Evolutionary conservation across 1,140 invertebrate genomes (phyloP).

Genomic region (Saccostrea echinata): DNA sequence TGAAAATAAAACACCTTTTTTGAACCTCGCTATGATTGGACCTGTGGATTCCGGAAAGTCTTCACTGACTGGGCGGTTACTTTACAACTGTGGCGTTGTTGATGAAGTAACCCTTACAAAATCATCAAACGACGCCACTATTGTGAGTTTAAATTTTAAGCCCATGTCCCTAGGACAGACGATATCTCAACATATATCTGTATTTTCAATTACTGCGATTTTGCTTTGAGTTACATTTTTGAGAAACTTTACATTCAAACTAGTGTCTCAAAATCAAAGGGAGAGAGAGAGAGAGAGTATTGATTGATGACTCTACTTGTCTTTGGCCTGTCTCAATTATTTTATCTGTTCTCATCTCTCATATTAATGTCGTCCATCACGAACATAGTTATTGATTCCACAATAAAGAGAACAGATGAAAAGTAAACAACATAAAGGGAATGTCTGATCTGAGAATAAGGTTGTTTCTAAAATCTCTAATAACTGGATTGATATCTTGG

Average conservation of each 20-base stretch:
- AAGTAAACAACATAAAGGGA: background rate
- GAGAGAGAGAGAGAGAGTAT: conserved; percentile 25
- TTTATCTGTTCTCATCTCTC: conserved; percentile 25
- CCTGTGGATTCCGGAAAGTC: conserved; percentile 22
- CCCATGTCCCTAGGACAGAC: too few relatives aligned
- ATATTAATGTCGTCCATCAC: conserved; percentile 31
- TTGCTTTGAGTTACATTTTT: too few relatives aligned
- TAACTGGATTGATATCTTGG: background rate
- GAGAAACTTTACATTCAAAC: too few relatives aligned
- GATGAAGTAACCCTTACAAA: background rate
- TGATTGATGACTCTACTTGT: background rate
- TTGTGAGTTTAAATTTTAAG: background rate
- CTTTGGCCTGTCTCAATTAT: conserved; percentile 6
- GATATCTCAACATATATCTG: too few relatives aligned
- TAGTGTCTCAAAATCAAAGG: background rate
- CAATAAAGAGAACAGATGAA: background rate
- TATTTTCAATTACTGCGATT: too few relatives aligned
- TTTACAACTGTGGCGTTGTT: conserved; percentile 1
- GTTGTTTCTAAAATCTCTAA: background rate
- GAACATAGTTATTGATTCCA: conserved; percentile 25
- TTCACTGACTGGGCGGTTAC: background rate
- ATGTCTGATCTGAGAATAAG: background rate
- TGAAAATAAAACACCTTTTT: background rate
- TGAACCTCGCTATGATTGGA: conserved; percentile 15
- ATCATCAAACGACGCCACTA: background rate